phyloP scores from a whole-genome alignment of 2,797 vertebrate species.

The Stomatorhinus walkeri region DNA sequence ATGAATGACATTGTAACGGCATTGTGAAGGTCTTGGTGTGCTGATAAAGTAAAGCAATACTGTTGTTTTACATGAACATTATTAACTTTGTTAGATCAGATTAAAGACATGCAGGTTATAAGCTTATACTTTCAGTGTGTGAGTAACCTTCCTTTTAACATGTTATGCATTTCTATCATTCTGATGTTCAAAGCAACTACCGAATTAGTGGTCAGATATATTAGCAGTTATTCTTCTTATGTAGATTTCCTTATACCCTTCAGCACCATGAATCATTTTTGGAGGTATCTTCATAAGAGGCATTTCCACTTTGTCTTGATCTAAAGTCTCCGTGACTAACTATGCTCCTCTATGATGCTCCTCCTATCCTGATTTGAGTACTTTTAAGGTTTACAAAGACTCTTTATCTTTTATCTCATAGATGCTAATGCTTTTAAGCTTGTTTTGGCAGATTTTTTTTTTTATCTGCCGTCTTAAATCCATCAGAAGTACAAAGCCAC shows the following conservation, averaged over 20 bases:
- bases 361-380: not conserved
- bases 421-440: slow-evolving; percentile 5
- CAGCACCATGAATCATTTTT: not conserved
- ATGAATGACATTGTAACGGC: not conserved
- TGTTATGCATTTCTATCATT: not conserved
- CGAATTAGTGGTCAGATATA: not conserved
- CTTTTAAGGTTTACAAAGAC: not conserved
- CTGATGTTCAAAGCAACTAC: not conserved
- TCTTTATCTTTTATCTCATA: not conserved
- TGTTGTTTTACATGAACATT: not conserved
- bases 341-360: not conserved
- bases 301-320: not conserved
- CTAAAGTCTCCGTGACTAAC: not conserved
- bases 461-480: not conserved
- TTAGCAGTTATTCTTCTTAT: not conserved
- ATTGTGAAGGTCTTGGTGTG: not conserved
- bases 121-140: not conserved
- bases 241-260: not conserved
- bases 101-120: not conserved
- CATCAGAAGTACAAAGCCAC: not conserved
- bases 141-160: not conserved
- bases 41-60: not conserved
- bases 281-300: not conserved
- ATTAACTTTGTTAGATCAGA: not conserved
- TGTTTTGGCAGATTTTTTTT: not conserved